Base-by-base conservation (phyloP, 2,113 vertebrate genomes). In the Paradoxurus hermaphroditus region DNA sequence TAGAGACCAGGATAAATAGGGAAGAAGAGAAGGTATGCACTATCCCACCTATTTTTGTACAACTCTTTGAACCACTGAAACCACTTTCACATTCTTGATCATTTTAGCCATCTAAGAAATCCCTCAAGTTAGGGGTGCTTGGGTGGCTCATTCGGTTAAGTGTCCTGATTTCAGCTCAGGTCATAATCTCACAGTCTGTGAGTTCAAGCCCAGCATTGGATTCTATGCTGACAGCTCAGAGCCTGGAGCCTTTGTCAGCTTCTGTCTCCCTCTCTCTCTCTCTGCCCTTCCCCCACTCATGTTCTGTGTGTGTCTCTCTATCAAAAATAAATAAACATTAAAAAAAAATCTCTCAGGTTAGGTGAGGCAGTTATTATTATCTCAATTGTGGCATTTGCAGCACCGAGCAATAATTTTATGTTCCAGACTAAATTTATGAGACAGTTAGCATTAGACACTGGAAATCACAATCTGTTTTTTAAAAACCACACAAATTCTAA, bases 401-500 rank as follows among this genome's bases (percentile, higher is more conserved):
- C 41, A 92, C 18, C 67, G 92, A 79, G 53, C 29, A 46, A 5
- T 70, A 44, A 77, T 72, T 78, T 83, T 90, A 90, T 44, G 36
- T 77, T 46, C 10, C 46, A 86, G 67, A 78, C 34, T 96, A 75
- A 97, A 86, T 63, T 70, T 82, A 95, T 85, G 62, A 46, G 25
- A 59, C 59, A 72, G 19, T 65, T 82, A 89, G 65, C 51, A 94
- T 39, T n/a, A 88, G 34, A 90, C 90, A 67, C 34, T 34, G 78
- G 34, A 73, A 83, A 90, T 73, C 16, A 92, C 75, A 59, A 53
- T 34, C 27, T 68, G 7, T 65, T 77, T 72, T 62, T 46, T 19
- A 25, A 67, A 89, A 53, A 62, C 79, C 46, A 85, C 15, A 44
- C 25, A 79, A 91, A 36, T 92, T 83, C 51, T 82, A 96, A 95